A percentile compares a stretch with the other conserved stretches of the same genome.
Evolutionary conservation across 2,888 invertebrate species (phyloP).

Genomic region (Xylota sylvarum): DNA sequence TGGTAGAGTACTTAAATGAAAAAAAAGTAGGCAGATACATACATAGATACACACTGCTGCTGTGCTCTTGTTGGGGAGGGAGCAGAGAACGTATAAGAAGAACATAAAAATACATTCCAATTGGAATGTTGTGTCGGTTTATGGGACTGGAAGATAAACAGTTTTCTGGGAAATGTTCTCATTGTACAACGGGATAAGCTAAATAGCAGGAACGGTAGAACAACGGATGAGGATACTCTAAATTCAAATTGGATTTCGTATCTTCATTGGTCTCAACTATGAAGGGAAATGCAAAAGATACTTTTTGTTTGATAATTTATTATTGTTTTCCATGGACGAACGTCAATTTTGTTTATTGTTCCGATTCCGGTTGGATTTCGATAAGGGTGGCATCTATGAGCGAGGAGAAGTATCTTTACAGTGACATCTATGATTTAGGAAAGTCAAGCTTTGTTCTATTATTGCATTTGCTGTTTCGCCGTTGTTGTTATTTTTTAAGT

Average conservation of each 20-base stretch:
- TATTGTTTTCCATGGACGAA: constrained; percentile 2
- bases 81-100: constrained; percentile 5
- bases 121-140: constrained; percentile 46
- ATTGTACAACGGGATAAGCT: not conserved
- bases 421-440: not conserved
- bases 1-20: constrained; percentile 33
- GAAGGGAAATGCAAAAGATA: not conserved
- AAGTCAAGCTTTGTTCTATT: too few relatives aligned
- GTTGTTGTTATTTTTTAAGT: not conserved
- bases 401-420: not conserved
- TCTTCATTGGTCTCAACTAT: not conserved
- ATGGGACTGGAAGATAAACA: constrained; percentile 54
- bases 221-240: not conserved
- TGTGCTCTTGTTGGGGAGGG: not conserved
- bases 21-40: constrained; percentile 38
- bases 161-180: constrained; percentile 7
- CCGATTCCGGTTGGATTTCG: not conserved
- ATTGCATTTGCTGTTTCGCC: not conserved
- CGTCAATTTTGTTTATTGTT: constrained; percentile 31
- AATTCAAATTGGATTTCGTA: not conserved
- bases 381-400: not conserved
- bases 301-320: not conserved
- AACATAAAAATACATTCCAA: constrained; percentile 35
- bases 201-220: too few relatives aligned
- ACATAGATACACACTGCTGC: constrained; percentile 23